These are phyloP conservation scores for Hassar affinis DNA, from an alignment of 2,113 vertebrate genomes.

Conservation along the genomic window DNA sequence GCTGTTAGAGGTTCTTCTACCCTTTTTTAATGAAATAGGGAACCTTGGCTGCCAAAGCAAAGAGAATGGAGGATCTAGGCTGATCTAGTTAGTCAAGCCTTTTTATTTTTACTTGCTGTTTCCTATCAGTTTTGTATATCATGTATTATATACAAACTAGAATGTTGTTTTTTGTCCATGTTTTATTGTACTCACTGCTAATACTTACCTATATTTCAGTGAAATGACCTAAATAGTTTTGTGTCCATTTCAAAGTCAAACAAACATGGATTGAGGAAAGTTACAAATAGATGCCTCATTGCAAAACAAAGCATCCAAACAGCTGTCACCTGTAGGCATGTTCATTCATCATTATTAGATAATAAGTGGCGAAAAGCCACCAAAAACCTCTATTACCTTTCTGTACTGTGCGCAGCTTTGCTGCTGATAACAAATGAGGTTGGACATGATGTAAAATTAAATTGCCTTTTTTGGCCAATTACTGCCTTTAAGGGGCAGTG, in stretches of 20 bases:
- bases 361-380: constrained; percentile 71
- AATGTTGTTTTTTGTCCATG: not conserved
- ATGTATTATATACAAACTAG: not conserved
- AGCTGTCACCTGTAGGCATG: constrained; percentile 71
- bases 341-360: constrained; percentile 80
- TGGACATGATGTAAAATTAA: constrained; percentile 63
- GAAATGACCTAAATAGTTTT: constrained; percentile 7
- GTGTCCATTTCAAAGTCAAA: constrained; percentile 57
- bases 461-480: constrained; percentile 68
- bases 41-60: constrained; percentile 46
- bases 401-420: constrained; percentile 64
- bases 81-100: constrained; percentile 10
- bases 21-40: constrained; percentile 25
- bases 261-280: constrained; percentile 55
- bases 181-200: not conserved
- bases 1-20: constrained; percentile 5
- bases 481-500: constrained; percentile 62
- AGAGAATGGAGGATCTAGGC: constrained; percentile 29
- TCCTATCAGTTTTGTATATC: not conserved
- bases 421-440: constrained; percentile 70
- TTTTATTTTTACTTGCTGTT: constrained; percentile 3
- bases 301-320: constrained; percentile 65
- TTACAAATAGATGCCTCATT: constrained; percentile 58
- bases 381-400: constrained; percentile 71
- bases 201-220: not conserved